Conservation (phyloP, 2,113 vertebrate genomes). For the Sander vitreus region DNA sequence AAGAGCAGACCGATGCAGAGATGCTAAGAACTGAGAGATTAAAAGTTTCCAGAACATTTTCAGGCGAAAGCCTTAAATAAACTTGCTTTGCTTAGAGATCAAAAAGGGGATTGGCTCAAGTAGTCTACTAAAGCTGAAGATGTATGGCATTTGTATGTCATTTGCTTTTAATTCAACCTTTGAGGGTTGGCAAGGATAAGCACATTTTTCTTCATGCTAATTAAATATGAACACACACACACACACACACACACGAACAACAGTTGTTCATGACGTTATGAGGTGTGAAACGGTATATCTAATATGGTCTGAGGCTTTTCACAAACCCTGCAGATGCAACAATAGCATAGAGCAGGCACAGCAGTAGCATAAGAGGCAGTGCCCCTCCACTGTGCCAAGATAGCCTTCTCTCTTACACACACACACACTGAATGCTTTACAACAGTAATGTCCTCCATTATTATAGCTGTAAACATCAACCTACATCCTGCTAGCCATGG, state of each 20-base stretch:
- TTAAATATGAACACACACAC: slow-evolving; percentile 19
- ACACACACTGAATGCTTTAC: slow-evolving; percentile 53
- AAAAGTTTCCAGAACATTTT: slow-evolving; percentile 63
- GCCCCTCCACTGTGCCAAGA: slow-evolving; percentile 25
- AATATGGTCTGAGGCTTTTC: slow-evolving; percentile 2
- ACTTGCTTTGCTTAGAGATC: slow-evolving; percentile 51
- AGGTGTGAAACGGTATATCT: neutral
- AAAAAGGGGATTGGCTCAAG: slow-evolving; percentile 38
- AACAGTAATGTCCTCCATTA: slow-evolving; percentile 61
- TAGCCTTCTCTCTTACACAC: slow-evolving; percentile 20
- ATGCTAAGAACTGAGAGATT: slow-evolving; percentile 50
- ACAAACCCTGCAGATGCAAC: slow-evolving; percentile 31
- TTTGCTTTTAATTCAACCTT: slow-evolving; percentile 53
- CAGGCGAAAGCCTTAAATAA: slow-evolving; percentile 45
- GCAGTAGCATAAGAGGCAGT: slow-evolving; percentile 27
- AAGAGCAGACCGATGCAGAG: slow-evolving; percentile 37
- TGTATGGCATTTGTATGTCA: slow-evolving; percentile 8
- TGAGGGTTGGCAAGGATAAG: slow-evolving; percentile 14
- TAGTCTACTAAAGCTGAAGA: slow-evolving; percentile 8
- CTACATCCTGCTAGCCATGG: slow-evolving; percentile 60
- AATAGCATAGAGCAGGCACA: slow-evolving; percentile 1
- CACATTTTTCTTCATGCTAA: slow-evolving; percentile 19
- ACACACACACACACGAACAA: neutral
- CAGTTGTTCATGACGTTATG: slow-evolving; percentile 27
- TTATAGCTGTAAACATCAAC: slow-evolving; percentile 67